A percentile compares a stretch with the other conserved stretches of the same genome.
Conservation (phyloP, 2,113 vertebrate species). For the Albula goreensis region DNA sequence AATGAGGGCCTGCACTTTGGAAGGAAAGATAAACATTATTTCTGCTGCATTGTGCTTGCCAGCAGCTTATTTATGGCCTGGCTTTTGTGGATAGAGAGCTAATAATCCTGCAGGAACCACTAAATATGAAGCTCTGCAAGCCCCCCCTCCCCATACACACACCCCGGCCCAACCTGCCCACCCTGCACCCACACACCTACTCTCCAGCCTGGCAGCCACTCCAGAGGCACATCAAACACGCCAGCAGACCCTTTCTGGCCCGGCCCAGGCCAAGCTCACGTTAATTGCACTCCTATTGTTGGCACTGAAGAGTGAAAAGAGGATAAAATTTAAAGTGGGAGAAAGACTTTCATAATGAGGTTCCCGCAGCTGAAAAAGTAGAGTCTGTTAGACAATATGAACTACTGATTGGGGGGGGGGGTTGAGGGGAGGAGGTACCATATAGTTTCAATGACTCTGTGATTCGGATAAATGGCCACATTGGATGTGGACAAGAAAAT, state of each 20-base stretch:
- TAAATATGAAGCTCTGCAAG: constrained; percentile 43
- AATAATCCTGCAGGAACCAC: constrained; percentile 59
- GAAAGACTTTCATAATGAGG: constrained; percentile 54
- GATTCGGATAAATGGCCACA: no score
- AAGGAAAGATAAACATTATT: constrained; percentile 76
- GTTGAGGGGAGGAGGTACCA: no score
- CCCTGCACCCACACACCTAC: not conserved
- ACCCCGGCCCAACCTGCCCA: constrained; percentile 35
- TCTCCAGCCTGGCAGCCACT: constrained; percentile 58
- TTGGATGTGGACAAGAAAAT: no score
- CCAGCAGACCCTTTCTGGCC: constrained; percentile 43
- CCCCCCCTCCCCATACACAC: constrained; percentile 47
- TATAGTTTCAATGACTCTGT: no score
- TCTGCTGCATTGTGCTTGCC: constrained; percentile 66
- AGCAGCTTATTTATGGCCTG: constrained; percentile 69
- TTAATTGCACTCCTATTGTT: constrained; percentile 74
- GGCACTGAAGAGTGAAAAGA: constrained; percentile 51
- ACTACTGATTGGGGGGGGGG: not conserved
- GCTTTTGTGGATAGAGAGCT: constrained; percentile 68
- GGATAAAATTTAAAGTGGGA: constrained; percentile 47
- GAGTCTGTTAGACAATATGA: constrained; percentile 55
- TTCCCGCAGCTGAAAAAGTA: constrained; percentile 61
- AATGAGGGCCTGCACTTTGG: constrained; percentile 54
- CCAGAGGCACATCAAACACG: constrained; percentile 69
- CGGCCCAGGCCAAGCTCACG: constrained; percentile 49